Evolutionary conservation across 2,888 invertebrate species (phyloP).

Genomic region (Drosophila atripex): DNA sequence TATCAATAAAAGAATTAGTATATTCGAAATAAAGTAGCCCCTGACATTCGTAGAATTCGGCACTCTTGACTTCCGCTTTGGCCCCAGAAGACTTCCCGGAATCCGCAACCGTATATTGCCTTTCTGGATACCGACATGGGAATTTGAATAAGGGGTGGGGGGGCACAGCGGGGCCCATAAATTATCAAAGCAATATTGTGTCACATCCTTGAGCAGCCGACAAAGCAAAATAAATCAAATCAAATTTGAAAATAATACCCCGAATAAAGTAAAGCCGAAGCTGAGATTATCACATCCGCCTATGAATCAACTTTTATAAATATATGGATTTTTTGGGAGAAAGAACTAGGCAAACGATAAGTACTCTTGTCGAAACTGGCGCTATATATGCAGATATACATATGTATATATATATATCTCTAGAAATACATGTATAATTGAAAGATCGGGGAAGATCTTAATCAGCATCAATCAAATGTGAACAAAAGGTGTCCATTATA

Average conservation of each 20-base stretch:
- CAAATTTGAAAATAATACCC: slow-evolving; percentile 19
- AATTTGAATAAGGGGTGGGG: slow-evolving; percentile 13
- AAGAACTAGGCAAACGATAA: slow-evolving; percentile 2
- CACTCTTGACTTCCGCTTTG: slow-evolving; percentile 18
- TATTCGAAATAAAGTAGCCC: background rate
- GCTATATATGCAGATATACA: background rate
- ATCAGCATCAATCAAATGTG: slow-evolving; percentile 1
- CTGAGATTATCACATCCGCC: slow-evolving; percentile 8
- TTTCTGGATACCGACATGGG: slow-evolving; percentile 14
- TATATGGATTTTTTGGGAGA: background rate
- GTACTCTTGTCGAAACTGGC: slow-evolving; percentile 11
- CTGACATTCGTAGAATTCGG: background rate
- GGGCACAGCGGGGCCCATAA: slow-evolving; percentile 7
- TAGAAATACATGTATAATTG: background rate
- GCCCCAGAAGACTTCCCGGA: slow-evolving; percentile 22
- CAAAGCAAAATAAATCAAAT: slow-evolving; percentile 38
- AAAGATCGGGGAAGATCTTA: background rate
- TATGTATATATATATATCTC: background rate
- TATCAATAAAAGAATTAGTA: background rate
- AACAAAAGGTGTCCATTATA: slow-evolving; percentile 2
- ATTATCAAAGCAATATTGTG: slow-evolving; percentile 30
- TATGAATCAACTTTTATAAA: slow-evolving; percentile 6
- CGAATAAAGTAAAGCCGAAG: background rate
- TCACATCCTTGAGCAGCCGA: slow-evolving; percentile 30
- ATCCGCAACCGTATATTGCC: background rate